phyloP scores from a whole-genome alignment of 2,113 vertebrate genomes.

The Tragelaphus scriptus region DNA sequence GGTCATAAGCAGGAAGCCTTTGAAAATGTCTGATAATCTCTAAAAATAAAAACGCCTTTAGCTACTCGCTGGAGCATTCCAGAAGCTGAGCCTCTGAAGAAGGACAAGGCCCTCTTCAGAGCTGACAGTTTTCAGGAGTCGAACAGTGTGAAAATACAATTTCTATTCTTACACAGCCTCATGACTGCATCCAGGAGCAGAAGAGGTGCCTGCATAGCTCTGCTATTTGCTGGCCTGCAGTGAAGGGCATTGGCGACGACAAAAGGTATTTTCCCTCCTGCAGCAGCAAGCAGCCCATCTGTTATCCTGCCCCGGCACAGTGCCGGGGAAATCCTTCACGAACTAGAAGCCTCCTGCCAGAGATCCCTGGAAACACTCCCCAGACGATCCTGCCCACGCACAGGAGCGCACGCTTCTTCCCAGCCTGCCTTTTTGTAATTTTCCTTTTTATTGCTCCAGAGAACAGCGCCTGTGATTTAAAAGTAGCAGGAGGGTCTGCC shows the following conservation, averaged over 20 bases:
- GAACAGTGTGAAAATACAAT: neutral
- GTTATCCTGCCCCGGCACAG: slow-evolving; percentile 54
- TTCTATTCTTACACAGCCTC: slow-evolving; percentile 21
- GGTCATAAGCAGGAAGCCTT: neutral
- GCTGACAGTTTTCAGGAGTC: slow-evolving; percentile 1
- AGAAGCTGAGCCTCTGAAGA: neutral
- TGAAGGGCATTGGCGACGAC: slow-evolving; percentile 59
- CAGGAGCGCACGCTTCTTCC: slow-evolving; percentile 10
- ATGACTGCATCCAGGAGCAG: neutral
- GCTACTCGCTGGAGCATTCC: neutral
- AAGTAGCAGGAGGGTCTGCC: slow-evolving; percentile 45
- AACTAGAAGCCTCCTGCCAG: slow-evolving; percentile 53
- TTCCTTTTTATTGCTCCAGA: slow-evolving; percentile 56
- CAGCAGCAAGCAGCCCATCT: slow-evolving; percentile 67
- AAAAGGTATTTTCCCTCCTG: slow-evolving; percentile 75
- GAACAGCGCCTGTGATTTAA: slow-evolving; percentile 56
- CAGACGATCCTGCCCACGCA: slow-evolving; percentile 57
- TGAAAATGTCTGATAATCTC: neutral
- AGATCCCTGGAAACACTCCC: slow-evolving; percentile 68
- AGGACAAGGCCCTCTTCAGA: neutral
- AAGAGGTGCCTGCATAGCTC: neutral
- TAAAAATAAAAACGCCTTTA: slow-evolving; percentile 21
- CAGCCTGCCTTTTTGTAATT: slow-evolving; percentile 22
- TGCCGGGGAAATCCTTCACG: slow-evolving; percentile 74
- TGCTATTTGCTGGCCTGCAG: slow-evolving; percentile 18